Conservation (phyloP, 2,113 vertebrate genomes). For the Psittacula cyanocephala region DNA sequence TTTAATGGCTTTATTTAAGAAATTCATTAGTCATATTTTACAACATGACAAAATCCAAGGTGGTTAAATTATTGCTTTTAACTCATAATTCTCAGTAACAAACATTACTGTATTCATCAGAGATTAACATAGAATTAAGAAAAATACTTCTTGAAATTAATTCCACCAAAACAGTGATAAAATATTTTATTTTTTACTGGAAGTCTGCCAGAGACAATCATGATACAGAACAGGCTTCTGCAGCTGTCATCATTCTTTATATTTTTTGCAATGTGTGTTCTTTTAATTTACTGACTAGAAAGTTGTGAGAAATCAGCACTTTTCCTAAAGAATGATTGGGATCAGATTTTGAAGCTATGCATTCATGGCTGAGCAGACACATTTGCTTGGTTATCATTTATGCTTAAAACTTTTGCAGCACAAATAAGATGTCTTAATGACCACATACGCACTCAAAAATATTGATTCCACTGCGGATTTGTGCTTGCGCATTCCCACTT, state of each 20-base stretch:
- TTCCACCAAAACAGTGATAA: constrained; percentile 4
- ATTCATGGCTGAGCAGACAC: background rate
- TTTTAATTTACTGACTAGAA: background rate
- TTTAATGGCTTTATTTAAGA: constrained; percentile 34
- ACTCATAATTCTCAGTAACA: constrained; percentile 45
- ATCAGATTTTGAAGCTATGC: background rate
- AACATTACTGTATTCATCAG: constrained; percentile 44
- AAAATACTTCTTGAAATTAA: constrained; percentile 35
- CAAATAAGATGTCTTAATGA: background rate
- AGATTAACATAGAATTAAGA: constrained; percentile 38
- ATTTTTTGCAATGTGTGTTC: background rate
- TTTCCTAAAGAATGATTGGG: background rate
- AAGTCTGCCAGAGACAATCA: background rate
- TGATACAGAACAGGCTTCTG: background rate
- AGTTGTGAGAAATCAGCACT: background rate
- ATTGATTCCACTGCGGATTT: background rate
- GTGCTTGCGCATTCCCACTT: rapidly evolving
- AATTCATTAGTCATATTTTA: constrained; percentile 33
- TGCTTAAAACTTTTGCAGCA: background rate
- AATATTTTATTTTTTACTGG: constrained; percentile 29
- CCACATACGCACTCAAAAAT: background rate
- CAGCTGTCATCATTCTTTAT: constrained; percentile 5
- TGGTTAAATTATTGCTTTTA: constrained; percentile 57
- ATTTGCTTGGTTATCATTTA: background rate
- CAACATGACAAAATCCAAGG: constrained; percentile 15